These are phyloP conservation scores for Melanaphis sacchari DNA, from an alignment of 1,140 invertebrate species.

Conservation along the genomic window DNA sequence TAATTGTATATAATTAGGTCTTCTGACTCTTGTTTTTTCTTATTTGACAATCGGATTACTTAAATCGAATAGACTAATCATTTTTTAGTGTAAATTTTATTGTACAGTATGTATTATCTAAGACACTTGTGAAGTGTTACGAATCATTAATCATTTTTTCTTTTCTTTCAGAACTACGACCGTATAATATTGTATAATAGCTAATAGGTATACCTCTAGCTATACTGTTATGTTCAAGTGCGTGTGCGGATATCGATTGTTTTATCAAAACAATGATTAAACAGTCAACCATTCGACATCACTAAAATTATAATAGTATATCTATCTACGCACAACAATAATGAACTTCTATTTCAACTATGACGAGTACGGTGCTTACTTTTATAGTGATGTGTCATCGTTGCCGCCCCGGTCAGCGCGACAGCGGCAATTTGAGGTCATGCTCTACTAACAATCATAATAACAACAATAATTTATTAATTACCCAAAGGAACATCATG, in stretches of 20 bases:
- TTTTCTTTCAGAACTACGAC: not conserved
- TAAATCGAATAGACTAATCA: not conserved
- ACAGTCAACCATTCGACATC: not conserved
- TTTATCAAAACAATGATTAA: not conserved
- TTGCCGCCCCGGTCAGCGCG: not conserved
- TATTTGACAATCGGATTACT: not conserved
- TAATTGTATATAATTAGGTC: not conserved
- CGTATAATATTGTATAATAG: too few relatives aligned
- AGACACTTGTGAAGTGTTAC: not conserved
- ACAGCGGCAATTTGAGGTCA: not conserved
- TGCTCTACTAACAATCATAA: conserved; percentile 6
- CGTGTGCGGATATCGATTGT: not conserved
- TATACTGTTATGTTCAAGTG: not conserved
- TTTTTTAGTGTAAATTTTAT: not conserved
- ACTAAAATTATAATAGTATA: too few relatives aligned
- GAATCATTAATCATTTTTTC: not conserved
- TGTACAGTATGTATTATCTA: not conserved
- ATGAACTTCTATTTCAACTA: not conserved
- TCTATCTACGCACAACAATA: too few relatives aligned
- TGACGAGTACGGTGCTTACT: not conserved
- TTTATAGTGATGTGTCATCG: conserved; percentile 33
- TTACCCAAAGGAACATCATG: not conserved
- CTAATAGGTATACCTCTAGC: too few relatives aligned
- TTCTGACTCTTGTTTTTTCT: not conserved
- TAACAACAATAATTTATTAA: conserved; percentile 44